Evolutionary conservation across 2,113 vertebrate genomes (phyloP).

Genomic region (Varanus komodoensis): DNA sequence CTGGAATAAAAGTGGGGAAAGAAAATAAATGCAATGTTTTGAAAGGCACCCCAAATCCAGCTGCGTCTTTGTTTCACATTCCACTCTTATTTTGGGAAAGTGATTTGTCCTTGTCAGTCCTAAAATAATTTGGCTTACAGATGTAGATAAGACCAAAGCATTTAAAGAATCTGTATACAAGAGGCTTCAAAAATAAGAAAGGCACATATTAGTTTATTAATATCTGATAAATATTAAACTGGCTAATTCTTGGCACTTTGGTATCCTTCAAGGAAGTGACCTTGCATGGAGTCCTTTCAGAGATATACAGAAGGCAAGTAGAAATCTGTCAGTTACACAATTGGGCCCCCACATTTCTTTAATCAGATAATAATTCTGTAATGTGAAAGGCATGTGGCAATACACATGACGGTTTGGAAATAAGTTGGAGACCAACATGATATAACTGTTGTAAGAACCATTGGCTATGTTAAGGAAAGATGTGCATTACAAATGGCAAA

Average conservation of each 20-base stretch:
- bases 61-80: conserved; percentile 70
- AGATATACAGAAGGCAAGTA: neutral
- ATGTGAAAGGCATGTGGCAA: neutral
- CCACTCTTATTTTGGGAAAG: conserved; percentile 60
- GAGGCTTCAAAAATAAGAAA: neutral
- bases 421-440: neutral
- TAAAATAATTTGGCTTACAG: conserved; percentile 63
- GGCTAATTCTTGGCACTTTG: neutral
- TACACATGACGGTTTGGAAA: neutral
- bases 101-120: conserved; percentile 53
- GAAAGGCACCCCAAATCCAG: conserved; percentile 71
- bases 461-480: neutral
- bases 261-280: neutral
- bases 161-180: conserved; percentile 45
- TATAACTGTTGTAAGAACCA: neutral
- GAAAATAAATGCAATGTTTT: conserved; percentile 67
- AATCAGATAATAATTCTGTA: neutral
- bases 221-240: neutral
- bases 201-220: conserved; percentile 23
- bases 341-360: neutral
- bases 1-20: conserved; percentile 65
- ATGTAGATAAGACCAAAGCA: conserved; percentile 45
- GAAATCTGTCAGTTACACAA: neutral
- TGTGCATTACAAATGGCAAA: neutral
- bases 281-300: neutral